Evolutionary conservation across 2,797 vertebrate species (phyloP).

Genomic region (Pelochelys cantorii): DNA sequence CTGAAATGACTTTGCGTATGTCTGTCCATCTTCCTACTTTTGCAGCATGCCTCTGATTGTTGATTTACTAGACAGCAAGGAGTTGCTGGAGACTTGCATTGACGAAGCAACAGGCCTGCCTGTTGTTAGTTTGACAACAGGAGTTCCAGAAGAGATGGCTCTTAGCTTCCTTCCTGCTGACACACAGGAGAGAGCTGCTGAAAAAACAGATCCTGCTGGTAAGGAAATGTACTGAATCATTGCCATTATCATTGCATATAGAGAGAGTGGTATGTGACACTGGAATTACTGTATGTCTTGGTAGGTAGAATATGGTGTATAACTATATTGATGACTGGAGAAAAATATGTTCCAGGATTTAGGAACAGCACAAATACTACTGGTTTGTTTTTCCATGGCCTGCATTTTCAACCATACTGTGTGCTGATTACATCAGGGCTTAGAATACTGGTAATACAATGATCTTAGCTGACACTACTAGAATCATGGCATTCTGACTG

Average conservation of each 20-base stretch:
- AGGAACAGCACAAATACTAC: background rate
- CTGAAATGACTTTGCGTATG: background rate
- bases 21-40: conserved; percentile 67
- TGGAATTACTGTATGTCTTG: background rate
- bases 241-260: rapidly evolving
- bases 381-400: background rate
- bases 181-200: conserved; percentile 57
- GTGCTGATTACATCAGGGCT: background rate
- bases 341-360: background rate
- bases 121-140: conserved; percentile 65
- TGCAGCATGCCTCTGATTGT: conserved; percentile 83
- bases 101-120: conserved; percentile 80
- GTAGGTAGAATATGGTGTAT: background rate
- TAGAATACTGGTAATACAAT: background rate
- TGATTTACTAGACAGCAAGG: conserved; percentile 79
- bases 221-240: conserved; percentile 43
- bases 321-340: background rate
- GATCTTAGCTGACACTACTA: background rate
- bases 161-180: conserved; percentile 57
- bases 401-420: background rate
- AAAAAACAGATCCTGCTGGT: conserved; percentile 62
- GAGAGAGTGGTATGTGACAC: background rate
- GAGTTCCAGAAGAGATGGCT: conserved; percentile 76
- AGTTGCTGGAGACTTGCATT: conserved; percentile 87
- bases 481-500: background rate